Base-by-base conservation (phyloP, 2,113 vertebrate species). In the Camelus bactrianus region DNA sequence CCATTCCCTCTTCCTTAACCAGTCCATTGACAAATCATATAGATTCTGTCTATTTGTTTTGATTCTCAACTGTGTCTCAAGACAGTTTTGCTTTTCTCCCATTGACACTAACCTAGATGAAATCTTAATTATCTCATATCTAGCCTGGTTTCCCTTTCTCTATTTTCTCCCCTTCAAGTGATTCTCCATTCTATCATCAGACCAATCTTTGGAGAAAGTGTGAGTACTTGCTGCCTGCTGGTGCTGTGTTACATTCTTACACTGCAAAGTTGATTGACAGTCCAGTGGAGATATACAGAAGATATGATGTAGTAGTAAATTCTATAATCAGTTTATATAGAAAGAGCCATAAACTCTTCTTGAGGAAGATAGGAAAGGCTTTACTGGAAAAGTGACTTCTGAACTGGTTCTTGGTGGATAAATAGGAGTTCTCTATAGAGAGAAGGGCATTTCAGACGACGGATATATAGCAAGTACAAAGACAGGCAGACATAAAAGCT, bases 331-430 rank as follows among this genome's bases (percentile, higher is more conserved):
- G 0, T 89, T 17, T 92, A 64, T 94, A 42, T 13, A 46, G 88
- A 94, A 82, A 46, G 67, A 92, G 30, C 60, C 58, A 69, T 84
- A 89, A 64, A 67, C 87, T 94, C 32, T 58, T 79, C 19, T 76
- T 91, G 50, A 88, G 73, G 28, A 90, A 77, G 54, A 77, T 46
- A 89, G 77, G 56, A 83, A 89, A 88, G 8, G 2, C 50, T 80
- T 91, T 92, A 35, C 48, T 85, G 42, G 62, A 46, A 58, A 92
- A 89, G 58, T 92, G 58, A 92, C 46, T 87, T 89, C 69, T 82
- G 70, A 30, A 92, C 13, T 81, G 64, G 46, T 73, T 92, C 35
- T 86, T 93, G 24, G 32, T 85, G 50, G 72, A 35, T 81, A 90
- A 81, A 60, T 75, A 89, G 35, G 75, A 60, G 30, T 92, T 91